These are phyloP conservation scores for Cheumatopsyche charites DNA, from an alignment of 1,140 invertebrate genomes.

Conservation along the genomic window DNA sequence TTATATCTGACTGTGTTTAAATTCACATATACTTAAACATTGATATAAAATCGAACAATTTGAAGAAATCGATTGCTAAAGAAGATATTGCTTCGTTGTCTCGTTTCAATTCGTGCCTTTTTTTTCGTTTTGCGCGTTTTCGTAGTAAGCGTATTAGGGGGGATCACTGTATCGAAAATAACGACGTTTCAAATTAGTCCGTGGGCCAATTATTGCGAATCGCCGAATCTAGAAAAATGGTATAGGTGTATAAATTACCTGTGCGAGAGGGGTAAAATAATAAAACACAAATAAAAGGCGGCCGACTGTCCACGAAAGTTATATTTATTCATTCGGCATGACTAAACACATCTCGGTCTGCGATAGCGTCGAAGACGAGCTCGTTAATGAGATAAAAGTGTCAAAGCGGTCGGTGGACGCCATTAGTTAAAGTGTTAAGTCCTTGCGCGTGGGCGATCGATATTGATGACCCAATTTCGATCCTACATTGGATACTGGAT, in stretches of 20 bases:
- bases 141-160: too few relatives aligned
- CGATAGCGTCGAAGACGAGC: constrained; percentile 29
- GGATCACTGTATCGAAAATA: too few relatives aligned
- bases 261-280: constrained; percentile 32
- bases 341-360: constrained; percentile 39
- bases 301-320: constrained; percentile 31
- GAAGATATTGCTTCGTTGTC: too few relatives aligned
- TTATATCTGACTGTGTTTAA: too few relatives aligned
- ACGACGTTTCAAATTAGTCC: too few relatives aligned
- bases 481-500: background rate
- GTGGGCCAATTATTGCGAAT: too few relatives aligned
- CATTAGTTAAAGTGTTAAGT: constrained; percentile 22
- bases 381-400: constrained; percentile 47
- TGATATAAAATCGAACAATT: too few relatives aligned
- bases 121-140: too few relatives aligned
- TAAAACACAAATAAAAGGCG: constrained; percentile 28
- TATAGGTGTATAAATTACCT: constrained; percentile 44
- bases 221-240: constrained; percentile 18
- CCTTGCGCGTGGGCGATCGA: constrained; percentile 2
- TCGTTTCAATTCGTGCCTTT: too few relatives aligned
- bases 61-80: too few relatives aligned
- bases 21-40: too few relatives aligned
- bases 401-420: constrained; percentile 20
- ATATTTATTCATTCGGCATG: constrained; percentile 46
- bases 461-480: constrained; percentile 13